phyloP scores from a whole-genome alignment of 2,888 invertebrate genomes.

The Andrena minutula region DNA sequence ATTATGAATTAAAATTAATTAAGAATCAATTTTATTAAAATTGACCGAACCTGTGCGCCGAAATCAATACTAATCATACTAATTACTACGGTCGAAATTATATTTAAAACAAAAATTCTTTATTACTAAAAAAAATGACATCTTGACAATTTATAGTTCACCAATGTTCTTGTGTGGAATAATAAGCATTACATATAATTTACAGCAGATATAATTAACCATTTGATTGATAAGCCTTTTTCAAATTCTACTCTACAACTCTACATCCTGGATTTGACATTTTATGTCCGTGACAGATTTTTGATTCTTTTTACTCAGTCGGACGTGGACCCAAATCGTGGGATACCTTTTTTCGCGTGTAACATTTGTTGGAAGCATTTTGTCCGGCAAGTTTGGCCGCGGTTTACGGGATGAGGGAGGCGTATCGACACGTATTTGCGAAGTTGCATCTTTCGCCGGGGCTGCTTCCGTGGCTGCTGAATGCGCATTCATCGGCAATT shows the following conservation, averaged over 20 bases:
- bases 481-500: constrained; percentile 78
- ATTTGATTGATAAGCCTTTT: not conserved
- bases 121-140: no score
- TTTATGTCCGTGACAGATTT: not conserved
- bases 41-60: no score
- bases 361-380: constrained; percentile 22
- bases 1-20: no score
- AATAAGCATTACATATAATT: no score
- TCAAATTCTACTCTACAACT: not conserved
- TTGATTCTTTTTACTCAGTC: not conserved
- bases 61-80: no score
- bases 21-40: no score
- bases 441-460: constrained; percentile 69
- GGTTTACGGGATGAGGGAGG: constrained; percentile 44
- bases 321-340: not conserved
- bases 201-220: no score
- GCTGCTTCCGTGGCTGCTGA: constrained; percentile 67
- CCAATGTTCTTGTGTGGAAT: no score
- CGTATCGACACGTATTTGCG: constrained; percentile 70
- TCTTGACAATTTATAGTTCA: no score
- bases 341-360: constrained; percentile 4
- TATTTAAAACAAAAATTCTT: no score
- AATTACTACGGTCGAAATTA: no score
- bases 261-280: not conserved
- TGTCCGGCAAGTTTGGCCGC: constrained; percentile 19